Base-by-base conservation (phyloP, 2,888 invertebrate species). In the Scotopteryx bipunctaria region DNA sequence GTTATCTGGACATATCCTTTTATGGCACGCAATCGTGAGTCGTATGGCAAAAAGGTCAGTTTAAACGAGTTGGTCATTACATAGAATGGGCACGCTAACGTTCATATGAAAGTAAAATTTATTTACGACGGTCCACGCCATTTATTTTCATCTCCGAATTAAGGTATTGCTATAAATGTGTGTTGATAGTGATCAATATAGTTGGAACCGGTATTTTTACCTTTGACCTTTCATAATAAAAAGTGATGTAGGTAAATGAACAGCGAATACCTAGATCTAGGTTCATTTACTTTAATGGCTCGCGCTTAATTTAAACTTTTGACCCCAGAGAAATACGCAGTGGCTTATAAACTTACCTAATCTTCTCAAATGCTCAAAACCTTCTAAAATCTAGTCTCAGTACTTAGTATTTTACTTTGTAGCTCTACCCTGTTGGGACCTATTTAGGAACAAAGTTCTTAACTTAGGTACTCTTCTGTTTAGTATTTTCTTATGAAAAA, bases 1-100 rank as follows among this genome's bases (percentile, higher is more conserved):
- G 83, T 85, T 86, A 86, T 86, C 86, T 84, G 86, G 81, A 79
- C 84, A 77, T 79, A 76, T 72, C 87, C 86, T 85, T 89, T 89
- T 89, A 89, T 84, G 73, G 87, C 67, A 64, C 55, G 69, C 71
- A 75, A 80, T 78, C 78, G 78, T 69, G 76, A 74, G 64, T 67
- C 71, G 69, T 77, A 73, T 70, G 65, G 81, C 82, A 81, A 85
- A 84, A 85, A 78, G 83, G 78, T 78, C 76, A 74, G 67, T 70
- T 55, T 59, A 66, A 80, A 82, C 78, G 78, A 76, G 77, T 73
- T 73, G 76, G 73, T 70, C 78, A 81, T 86, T 78, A 78, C 77
- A 75, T 74, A 73, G 78, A 83, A 83, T 79, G 71, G 75, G 75
- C 59, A 71, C 63, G 77, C 80, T 79, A 82, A 82, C 75, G 69